Conservation (phyloP, 2,797 vertebrate species). For the Bradypodion pumilum region DNA sequence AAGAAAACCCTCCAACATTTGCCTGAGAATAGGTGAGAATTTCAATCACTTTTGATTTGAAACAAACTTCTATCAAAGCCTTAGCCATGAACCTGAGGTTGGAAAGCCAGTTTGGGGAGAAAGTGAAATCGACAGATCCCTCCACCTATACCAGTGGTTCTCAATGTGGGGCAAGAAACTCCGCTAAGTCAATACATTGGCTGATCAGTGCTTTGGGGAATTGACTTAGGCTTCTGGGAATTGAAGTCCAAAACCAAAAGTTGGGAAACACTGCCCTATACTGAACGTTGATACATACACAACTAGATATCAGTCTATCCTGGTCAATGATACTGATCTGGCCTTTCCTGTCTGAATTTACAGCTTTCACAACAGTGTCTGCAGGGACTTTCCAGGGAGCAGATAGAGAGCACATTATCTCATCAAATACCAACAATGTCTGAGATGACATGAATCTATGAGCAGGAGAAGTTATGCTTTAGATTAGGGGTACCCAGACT, state of each 20-base stretch:
- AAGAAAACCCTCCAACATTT: too few relatives aligned
- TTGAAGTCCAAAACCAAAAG: too few relatives aligned
- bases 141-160: too few relatives aligned
- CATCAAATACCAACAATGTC: conserved; percentile 48
- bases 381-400: conserved; percentile 22
- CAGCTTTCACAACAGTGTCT: conserved; percentile 47
- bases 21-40: too few relatives aligned
- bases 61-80: too few relatives aligned
- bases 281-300: background rate
- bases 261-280: too few relatives aligned
- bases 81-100: background rate
- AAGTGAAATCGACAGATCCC: background rate
- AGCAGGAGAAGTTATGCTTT: conserved; percentile 25
- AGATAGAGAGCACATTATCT: conserved; percentile 46
- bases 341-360: conserved; percentile 51
- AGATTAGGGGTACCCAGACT: too few relatives aligned
- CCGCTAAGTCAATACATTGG: too few relatives aligned
- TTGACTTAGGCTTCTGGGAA: too few relatives aligned
- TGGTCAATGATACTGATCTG: conserved; percentile 49
- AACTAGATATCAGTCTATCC: conserved; percentile 32
- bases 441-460: conserved; percentile 39
- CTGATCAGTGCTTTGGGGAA: too few relatives aligned
- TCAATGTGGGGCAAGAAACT: too few relatives aligned
- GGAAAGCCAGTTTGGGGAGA: background rate
- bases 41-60: too few relatives aligned